These are phyloP conservation scores for Drosophila auraria DNA, from an alignment of 1,140 invertebrate genomes.

Conservation along the genomic window DNA sequence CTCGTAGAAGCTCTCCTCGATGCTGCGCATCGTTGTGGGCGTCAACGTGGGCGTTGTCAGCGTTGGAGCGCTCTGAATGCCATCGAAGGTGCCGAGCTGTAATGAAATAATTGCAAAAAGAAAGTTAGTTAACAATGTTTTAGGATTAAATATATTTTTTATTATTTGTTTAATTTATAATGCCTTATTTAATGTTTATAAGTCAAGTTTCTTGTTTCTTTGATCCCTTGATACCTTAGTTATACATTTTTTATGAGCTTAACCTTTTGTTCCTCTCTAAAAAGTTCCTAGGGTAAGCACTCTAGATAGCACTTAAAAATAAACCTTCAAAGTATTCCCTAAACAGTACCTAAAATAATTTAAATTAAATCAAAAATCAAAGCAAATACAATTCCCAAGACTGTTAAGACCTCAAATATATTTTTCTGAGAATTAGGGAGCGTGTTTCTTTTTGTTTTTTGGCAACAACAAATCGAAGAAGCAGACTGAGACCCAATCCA, in stretches of 20 bases:
- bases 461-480: not conserved
- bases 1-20: conserved; percentile 93
- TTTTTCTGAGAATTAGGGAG: conserved; percentile 25
- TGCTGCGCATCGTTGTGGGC: conserved; percentile 95
- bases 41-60: conserved; percentile 96
- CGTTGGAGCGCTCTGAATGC: conserved; percentile 91
- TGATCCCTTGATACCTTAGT: not conserved
- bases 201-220: not conserved
- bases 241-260: not conserved
- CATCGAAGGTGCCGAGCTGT: conserved; percentile 93
- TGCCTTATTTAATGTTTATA: no score
- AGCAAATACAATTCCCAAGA: conserved; percentile 12
- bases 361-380: not conserved
- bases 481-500: conserved; percentile 35
- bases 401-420: conserved; percentile 14
- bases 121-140: not conserved
- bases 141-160: not conserved
- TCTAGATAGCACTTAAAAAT: not conserved
- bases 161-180: no score
- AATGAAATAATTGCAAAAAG: conserved; percentile 72
- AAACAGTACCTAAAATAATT: no score
- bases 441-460: conserved; percentile 24
- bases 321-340: not conserved
- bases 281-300: not conserved
- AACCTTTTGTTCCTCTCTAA: not conserved